Evolutionary conservation across 2,113 vertebrate species (phyloP), one percentile per base, ranked within the genome.

Genomic region (Puffinus mauretanicus): DNA sequence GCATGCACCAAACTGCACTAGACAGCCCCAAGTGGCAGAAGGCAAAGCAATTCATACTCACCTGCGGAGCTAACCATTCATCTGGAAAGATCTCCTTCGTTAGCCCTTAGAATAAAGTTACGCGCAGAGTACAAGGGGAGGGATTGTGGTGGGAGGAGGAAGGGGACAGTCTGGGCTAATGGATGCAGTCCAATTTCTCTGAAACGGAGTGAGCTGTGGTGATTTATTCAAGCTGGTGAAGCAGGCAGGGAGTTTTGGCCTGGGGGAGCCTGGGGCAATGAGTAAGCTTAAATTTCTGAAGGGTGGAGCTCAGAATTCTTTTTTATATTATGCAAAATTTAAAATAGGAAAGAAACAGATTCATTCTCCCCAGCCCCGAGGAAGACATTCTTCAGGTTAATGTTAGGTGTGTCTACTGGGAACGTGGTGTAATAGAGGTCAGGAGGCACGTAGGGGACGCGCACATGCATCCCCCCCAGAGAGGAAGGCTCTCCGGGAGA

Each of bases 311-410:
- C 72, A 40, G 40, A 65, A 82, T 94, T 92, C 61, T 66, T 75
- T 42, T 79, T 82, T 54, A n/a, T 70, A 70, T 51, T 61, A 71
- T 86, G 82, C 73, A 87, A 76, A 92, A 80, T 78, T 80, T 64
- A 72, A 91, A 95, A 64, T 44, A 86, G 72, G 27, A 94, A 76
- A 89, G 77, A 90, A 82, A 90, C 77, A 83, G 92, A 92, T 86
- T 94, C 77, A 95, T 65, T 65, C 85, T 75, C 40, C 51, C 86
- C 72, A 65, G 77, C 88, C 92, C 72, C 3, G 1, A 79, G 92
- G 89, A 94, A 75, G 76, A 69, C 58, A 82, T 82, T 92, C 80
- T 44, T 85, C 77, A 89, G 85, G 85, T 92, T 95, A 86, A 54
- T 8, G 2, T 69, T 73, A 92, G 94, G 61, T 86, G 88, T 73